These are phyloP conservation scores for Chloebia gouldiae DNA, from an alignment of 2,113 vertebrate species.

Conservation along the genomic window DNA sequence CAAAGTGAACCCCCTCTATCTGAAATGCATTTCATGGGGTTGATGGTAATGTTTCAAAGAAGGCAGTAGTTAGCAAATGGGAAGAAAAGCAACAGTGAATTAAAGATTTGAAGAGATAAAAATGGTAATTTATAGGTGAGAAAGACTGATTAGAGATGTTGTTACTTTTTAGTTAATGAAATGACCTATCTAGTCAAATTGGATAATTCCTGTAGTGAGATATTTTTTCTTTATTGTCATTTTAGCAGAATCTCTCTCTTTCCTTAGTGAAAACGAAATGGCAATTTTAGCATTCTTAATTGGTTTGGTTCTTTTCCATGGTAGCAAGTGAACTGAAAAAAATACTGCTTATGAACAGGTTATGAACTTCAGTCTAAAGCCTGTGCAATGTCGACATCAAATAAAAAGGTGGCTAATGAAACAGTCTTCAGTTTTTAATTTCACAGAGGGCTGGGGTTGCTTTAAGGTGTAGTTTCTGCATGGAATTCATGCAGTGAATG, in stretches of 20 bases:
- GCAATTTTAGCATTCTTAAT: slow-evolving; percentile 66
- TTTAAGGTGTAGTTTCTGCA: slow-evolving; percentile 49
- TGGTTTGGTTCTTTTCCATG: slow-evolving; percentile 37
- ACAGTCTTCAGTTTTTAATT: slow-evolving; percentile 66
- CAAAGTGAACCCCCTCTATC: neutral
- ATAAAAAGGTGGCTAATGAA: slow-evolving; percentile 54
- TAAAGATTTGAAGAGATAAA: slow-evolving; percentile 27
- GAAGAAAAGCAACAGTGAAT: slow-evolving; percentile 41
- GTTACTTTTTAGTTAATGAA: slow-evolving; percentile 47
- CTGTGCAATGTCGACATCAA: neutral
- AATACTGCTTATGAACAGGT: slow-evolving; percentile 7
- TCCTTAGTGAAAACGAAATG: neutral
- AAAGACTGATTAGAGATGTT: slow-evolving; percentile 32
- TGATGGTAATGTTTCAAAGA: slow-evolving; percentile 24
- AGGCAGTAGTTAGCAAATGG: neutral
- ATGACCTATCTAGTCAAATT: slow-evolving; percentile 40
- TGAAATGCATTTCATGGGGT: neutral
- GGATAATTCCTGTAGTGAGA: neutral
- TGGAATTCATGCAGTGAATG: slow-evolving; percentile 49
- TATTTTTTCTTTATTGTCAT: slow-evolving; percentile 39
- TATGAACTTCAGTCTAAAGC: slow-evolving; percentile 49
- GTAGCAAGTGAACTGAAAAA: slow-evolving; percentile 47
- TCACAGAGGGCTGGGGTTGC: slow-evolving; percentile 65
- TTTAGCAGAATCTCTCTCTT: slow-evolving; percentile 31
- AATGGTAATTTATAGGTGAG: slow-evolving; percentile 18